Base-by-base conservation (phyloP, 2,113 vertebrate species). In the Nesogale talazaci region DNA sequence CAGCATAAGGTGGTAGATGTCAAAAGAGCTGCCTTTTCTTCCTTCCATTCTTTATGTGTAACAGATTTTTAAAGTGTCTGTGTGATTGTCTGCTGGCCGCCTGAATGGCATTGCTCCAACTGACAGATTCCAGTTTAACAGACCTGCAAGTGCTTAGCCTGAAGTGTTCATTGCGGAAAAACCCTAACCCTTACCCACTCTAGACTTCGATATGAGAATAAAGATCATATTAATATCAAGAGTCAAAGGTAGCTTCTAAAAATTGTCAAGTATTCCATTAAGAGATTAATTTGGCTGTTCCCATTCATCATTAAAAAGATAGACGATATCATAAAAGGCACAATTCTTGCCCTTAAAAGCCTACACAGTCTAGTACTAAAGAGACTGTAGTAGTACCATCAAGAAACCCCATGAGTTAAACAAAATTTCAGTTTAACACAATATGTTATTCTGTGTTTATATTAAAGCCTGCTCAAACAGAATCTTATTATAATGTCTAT, bases 211-310 rank as follows among this genome's bases (percentile, higher is more conserved):
- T 80, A 23, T 78, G 82, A 92, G 36, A 81, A 82, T 86, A 86
- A 92, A 88, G 12, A 77, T 84, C 9, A 40, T 25, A 67, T 34
- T 89, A 40, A 78, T 81, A 88, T n/a, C 27, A 36, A 92, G 31
- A 91, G 31, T 57, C 59, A n/a, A 61, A 74, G 74, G 56, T 94
- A 76, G 63, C 14, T 75, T 63, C 6, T 67, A 85, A 93, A 93
- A 75, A 38, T n/a, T 75, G 40, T 42, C 83, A 91, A 83, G 3
- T 12, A 63, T 92, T 83, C 78, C 31, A 77, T 87, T 70, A 76
- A 52, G 74, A 67, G 22, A 29, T 3, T 52, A 61, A 79, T 29
- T 9, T 40, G 25, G 25, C 31, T 38, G 25, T 81, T 9, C 3
- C 61, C 23, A 70, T 46, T 78, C 80, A 70, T 65, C 75, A 83